Base-by-base conservation (phyloP, 2,113 vertebrate genomes). In the Anarhynchus alexandrinus region DNA sequence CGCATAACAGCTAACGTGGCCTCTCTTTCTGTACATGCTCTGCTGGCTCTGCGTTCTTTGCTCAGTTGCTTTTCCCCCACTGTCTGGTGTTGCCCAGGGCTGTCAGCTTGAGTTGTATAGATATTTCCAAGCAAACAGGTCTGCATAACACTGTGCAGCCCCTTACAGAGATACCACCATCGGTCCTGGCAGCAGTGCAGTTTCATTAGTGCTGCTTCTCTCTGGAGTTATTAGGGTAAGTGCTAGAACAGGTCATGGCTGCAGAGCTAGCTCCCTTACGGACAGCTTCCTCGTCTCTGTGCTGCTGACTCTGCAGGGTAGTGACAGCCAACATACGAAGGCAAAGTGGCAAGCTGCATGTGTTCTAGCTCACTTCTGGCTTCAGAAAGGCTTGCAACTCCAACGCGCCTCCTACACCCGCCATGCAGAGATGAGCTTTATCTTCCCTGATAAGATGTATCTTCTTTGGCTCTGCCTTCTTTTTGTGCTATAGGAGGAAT, bases 1-100 rank as follows among this genome's bases (percentile, higher is more conserved):
- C 1, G 1, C 5, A 0, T 45, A 54, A 45, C 5, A 6, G 49
- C 64, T 40, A 54, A 38, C 22, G 1, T 29, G 34, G 38, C 22
- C 15, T 69, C 27, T 15, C 71, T 40, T 70, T 54, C 54, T 16
- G 6, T 49, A 47, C 17, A 0, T 19, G 16, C 29, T 54, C 47
- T 90, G 16, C n/a, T 47, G 47, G 34, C 64, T 55, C 11, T 7
- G 0, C n/a, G 47, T n/a, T 34, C 25, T 55, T n/a, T 73, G 29
- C 55, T 40, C 47, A 14, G 17, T 6, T 69, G n/a, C 40, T 70
- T 80, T 90, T 52, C 45, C 38, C 34, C 15, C 14, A 6, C 64
- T 21, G 54, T 12, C 83, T 36, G 38, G 27, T 26, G 27, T 54
- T 14, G 38, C 38, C 38, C 45, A 40, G 62, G n/a, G 54, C 54